A percentile compares a stretch with the other conserved stretches of the same genome.
Evolutionary conservation across 2,113 vertebrate genomes (phyloP).

Genomic region (Corvus cornix): DNA sequence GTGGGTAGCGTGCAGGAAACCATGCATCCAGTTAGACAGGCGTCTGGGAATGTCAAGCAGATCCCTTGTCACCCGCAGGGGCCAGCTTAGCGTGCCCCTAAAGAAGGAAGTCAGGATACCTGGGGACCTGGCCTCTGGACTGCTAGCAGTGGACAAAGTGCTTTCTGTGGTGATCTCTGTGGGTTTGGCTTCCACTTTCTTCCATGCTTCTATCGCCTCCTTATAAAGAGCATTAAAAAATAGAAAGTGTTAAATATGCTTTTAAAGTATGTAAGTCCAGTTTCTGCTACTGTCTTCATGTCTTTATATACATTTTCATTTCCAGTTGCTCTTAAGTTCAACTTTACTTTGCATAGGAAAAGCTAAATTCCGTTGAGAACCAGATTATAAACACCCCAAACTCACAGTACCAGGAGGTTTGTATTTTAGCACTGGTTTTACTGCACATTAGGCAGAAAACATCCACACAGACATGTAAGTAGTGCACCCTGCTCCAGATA

Average conservation of each 20-base stretch:
- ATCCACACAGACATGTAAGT: neutral
- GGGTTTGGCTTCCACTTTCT: conserved; percentile 55
- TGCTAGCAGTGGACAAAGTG: conserved; percentile 54
- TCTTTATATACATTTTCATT: neutral
- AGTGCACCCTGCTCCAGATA: neutral
- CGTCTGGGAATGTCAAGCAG: conserved; percentile 82
- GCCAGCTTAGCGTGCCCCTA: conserved; percentile 83
- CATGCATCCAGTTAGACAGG: conserved; percentile 79
- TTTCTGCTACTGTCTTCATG: neutral
- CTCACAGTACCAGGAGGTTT: neutral
- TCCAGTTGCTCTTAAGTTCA: neutral
- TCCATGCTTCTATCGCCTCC: conserved; percentile 67
- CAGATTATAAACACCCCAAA: neutral
- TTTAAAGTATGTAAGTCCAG: fast-evolving
- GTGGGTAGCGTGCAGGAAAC: conserved; percentile 70
- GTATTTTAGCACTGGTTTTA: neutral
- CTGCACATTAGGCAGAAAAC: neutral
- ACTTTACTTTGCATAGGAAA: neutral
- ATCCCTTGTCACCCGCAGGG: conserved; percentile 80
- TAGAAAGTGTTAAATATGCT: neutral
- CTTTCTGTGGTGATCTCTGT: conserved; percentile 58
- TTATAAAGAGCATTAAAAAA: conserved; percentile 30
- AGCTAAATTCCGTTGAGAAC: neutral
- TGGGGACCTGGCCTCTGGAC: conserved; percentile 80
- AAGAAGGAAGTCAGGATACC: conserved; percentile 91